These are phyloP conservation scores for Ruditapes philippinarum DNA, from an alignment of 1,140 invertebrate species.

Conservation along the genomic window DNA sequence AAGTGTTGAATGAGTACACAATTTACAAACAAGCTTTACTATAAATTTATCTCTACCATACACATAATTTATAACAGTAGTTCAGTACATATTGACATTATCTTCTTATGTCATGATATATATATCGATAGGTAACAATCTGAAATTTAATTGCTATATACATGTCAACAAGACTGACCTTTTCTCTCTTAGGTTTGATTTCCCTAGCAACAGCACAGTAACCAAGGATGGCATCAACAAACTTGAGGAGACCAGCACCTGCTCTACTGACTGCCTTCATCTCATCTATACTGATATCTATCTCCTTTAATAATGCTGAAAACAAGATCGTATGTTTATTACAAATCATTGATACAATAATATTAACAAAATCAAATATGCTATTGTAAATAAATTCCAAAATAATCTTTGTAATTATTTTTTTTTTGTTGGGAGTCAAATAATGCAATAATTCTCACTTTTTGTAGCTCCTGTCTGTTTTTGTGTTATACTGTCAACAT, in stretches of 20 bases:
- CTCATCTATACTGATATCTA: constrained; percentile 84
- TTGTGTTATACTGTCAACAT: constrained; percentile 93
- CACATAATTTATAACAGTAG: too few species aligned
- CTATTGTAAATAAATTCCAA: too few species aligned
- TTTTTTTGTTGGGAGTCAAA: too few species aligned
- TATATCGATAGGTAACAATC: too few species aligned
- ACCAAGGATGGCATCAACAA: constrained; percentile 94
- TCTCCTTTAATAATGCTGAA: constrained; percentile 83
- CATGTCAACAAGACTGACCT: too few species aligned
- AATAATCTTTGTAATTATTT: too few species aligned
- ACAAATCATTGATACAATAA: background rate
- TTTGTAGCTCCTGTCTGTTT: constrained; percentile 91
- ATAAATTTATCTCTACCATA: too few species aligned
- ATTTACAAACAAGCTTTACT: too few species aligned
- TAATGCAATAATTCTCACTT: constrained; percentile 81
- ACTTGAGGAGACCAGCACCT: constrained; percentile 94
- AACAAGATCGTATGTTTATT: background rate
- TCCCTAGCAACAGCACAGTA: constrained; percentile 95
- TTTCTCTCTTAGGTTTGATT: constrained; percentile 95
- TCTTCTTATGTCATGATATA: too few species aligned
- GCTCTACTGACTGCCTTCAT: constrained; percentile 89
- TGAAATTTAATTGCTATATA: too few species aligned
- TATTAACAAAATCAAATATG: background rate
- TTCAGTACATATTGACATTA: too few species aligned
- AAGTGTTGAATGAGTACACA: too few species aligned